Base-by-base conservation (phyloP, 1,140 invertebrate genomes). In the Nephotettix cincticeps region DNA sequence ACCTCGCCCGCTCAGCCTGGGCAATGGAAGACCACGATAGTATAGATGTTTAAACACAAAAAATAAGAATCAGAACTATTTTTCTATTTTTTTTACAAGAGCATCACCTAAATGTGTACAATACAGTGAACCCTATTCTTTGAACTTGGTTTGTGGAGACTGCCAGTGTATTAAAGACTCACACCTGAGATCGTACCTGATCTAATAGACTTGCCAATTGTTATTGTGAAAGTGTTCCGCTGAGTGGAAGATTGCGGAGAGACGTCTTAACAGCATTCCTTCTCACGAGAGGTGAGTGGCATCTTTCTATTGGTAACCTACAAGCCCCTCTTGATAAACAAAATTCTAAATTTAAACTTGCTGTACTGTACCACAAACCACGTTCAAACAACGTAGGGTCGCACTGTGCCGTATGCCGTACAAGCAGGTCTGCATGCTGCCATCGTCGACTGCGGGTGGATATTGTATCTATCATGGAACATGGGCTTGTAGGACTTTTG, bases 121-220 rank as follows among this genome's bases (percentile, higher is more conserved):
- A 61, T 27, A 28, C 27, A 61, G 56, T 61, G 56, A 61, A 61
- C 56, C 56, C 56, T 61, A 4, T 29, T 29, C 47, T 61, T 61
- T 61, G 56, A 61, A 61, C 56, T 27, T 61, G 56, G 56, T 61
- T 61, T 61, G 56, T 61, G 56, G 56, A 54, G 36, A 51, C 47
- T 29, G 6, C 23, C 14, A 61, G 56, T 61, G 56, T 14, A 27
- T 61, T 36, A 36, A 36, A 36, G 32, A 36, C 32, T 36, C 32
- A 36, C 14, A 6, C 32, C 4, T 6, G 32, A 36, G 32, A 14
- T 4, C 32, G 14, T 36, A 36, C 14, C 32, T 36, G 32, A 27
- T 54, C 13, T 6, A 54, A 54, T 54, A 54, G 47, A 54, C 47
- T 54, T 43, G 9, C n/a, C 40, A n/a, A 43, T n/a, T 43, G 40